Conservation (phyloP, 2,113 vertebrate genomes). For the Platichthys stellatus region DNA sequence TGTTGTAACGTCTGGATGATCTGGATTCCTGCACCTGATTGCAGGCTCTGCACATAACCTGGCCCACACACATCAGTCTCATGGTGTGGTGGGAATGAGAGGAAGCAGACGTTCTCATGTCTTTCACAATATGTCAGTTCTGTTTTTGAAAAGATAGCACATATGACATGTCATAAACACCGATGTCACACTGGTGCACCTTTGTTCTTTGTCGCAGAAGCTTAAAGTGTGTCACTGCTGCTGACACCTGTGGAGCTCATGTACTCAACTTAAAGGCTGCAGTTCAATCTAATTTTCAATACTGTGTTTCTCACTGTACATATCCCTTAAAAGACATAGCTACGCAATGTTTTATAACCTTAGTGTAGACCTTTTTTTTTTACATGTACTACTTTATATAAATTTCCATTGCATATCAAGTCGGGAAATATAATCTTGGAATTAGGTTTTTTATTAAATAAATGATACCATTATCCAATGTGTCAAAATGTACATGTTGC, state of each 20-base stretch:
- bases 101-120: constrained; percentile 32
- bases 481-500: too few relatives aligned
- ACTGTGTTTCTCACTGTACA: too few relatives aligned
- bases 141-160: not conserved
- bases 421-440: too few relatives aligned
- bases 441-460: too few relatives aligned
- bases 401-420: too few relatives aligned
- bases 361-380: too few relatives aligned
- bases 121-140: not conserved
- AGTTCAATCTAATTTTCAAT: not conserved
- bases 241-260: not conserved
- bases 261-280: not conserved
- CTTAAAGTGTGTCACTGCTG: not conserved
- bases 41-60: not conserved
- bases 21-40: constrained; percentile 51
- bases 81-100: not conserved
- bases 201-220: not conserved
- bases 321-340: not conserved
- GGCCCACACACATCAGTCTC: not conserved
- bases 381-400: not conserved
- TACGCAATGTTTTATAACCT: not conserved
- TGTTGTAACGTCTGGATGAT: constrained; percentile 45
- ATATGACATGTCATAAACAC: not conserved
- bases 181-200: not conserved
- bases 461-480: too few relatives aligned